phyloP scores from a whole-genome alignment of 2,113 vertebrate genomes.

The Cromileptes altivelis region DNA sequence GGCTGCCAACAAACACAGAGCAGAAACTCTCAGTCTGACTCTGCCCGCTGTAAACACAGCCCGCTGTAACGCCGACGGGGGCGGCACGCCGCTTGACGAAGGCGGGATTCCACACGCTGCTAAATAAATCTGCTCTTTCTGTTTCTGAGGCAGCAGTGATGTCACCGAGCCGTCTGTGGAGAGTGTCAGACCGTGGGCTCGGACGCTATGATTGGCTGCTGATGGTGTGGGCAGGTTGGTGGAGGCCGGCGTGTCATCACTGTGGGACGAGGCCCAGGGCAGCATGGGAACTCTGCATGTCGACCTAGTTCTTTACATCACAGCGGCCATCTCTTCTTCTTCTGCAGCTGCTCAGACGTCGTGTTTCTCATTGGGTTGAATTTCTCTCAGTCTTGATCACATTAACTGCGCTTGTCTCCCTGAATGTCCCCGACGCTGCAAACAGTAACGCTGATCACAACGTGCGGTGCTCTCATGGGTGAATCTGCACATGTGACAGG shows the following conservation, averaged over 20 bases:
- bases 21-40: constrained; percentile 71
- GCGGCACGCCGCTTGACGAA: constrained; percentile 45
- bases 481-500: constrained; percentile 50
- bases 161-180: constrained; percentile 68
- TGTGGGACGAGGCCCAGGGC: constrained; percentile 22
- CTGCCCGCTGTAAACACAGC: constrained; percentile 69
- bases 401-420: constrained; percentile 42
- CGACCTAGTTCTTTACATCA: constrained; percentile 29
- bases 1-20: constrained; percentile 82
- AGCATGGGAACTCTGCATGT: constrained; percentile 14
- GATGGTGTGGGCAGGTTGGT: constrained; percentile 40
- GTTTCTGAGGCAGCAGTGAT: constrained; percentile 76
- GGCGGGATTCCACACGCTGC: constrained; percentile 77
- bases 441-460: background rate
- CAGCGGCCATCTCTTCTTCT: background rate
- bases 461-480: constrained; percentile 4
- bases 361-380: constrained; percentile 29
- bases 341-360: too few relatives aligned
- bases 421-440: constrained; percentile 37
- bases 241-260: constrained; percentile 48
- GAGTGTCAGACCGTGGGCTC: constrained; percentile 56
- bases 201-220: constrained; percentile 45
- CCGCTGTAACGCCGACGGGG: constrained; percentile 53
- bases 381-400: constrained; percentile 32
- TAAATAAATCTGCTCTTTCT: constrained; percentile 66